Base-by-base conservation (phyloP, 2,888 invertebrate species). In the Himalopsyche tibetana region DNA sequence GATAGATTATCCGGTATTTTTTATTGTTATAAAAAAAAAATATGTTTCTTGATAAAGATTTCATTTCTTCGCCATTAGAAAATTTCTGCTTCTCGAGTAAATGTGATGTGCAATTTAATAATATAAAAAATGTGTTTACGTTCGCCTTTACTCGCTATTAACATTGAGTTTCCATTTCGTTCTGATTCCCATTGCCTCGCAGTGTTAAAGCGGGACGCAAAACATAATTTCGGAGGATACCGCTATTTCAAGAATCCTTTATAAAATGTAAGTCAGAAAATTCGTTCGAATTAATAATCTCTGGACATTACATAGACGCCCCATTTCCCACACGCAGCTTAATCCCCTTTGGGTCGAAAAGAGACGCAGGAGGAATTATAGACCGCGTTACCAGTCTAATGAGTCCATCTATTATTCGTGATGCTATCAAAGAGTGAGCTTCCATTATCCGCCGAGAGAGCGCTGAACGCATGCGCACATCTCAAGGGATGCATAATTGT, bases 371-470 rank as follows among this genome's bases (percentile, higher is more conserved):
- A 56, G 69, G 84, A 83, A 55, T 84, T 86, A 81, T 69, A 74
- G 83, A 81, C 83, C 84, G 82, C 88, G 85, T 85, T 88, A 88
- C 63, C 80, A 82, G 88, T 85, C 86, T 88, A 88, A 88, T 88
- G 88, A 88, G 88, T 80, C 86, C 85, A 88, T 88, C 86, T 85
- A 88, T 88, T 86, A 88, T 86, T 85, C 83, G 85, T 74, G 74
- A 74, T 74, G 74, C 74, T 74, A 74, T 74, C 74, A 74, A 74
- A 74, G 74, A 74, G 74, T 51, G 51, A 19, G 74, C 74, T 74
- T 74, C 74, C 74, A 74, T 74, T 74, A 74, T 74, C 74, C 12
- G 74, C 19, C 74, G 74, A 38, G 36, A 74, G 74, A 36, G 74
- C 74, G 74, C 74, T 6, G 28, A 12, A 38, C 74, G 74, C 74